Evolutionary conservation across 1,140 invertebrate species (phyloP).

Genomic region (Phenacoccus solenopsis): DNA sequence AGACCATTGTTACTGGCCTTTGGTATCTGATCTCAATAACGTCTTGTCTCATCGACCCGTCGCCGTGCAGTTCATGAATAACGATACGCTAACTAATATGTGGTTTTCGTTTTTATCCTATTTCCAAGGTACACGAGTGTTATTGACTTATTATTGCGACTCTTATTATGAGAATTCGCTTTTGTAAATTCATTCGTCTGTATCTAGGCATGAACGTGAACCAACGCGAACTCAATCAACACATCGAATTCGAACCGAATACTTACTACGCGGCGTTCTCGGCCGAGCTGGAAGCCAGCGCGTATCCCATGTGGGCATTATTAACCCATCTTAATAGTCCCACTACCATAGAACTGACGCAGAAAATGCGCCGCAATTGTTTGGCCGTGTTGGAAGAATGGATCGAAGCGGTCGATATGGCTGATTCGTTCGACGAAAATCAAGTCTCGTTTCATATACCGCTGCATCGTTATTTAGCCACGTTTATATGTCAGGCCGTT

Average conservation of each 20-base stretch:
- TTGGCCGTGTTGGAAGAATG: constrained; percentile 65
- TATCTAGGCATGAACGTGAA: constrained; percentile 86
- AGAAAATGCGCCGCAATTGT: constrained; percentile 58
- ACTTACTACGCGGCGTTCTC: constrained; percentile 95
- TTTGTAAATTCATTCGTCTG: background rate
- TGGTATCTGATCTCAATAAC: constrained; percentile 94
- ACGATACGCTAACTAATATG: constrained; percentile 74
- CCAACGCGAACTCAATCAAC: constrained; percentile 69
- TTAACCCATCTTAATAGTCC: constrained; percentile 70
- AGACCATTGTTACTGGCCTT: constrained; percentile 95
- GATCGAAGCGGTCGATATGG: constrained; percentile 59
- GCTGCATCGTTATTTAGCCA: constrained; percentile 83
- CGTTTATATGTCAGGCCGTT: constrained; percentile 82
- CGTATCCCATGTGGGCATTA: constrained; percentile 93
- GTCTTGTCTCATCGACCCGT: constrained; percentile 86
- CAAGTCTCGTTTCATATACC: constrained; percentile 92
- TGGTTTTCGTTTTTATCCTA: constrained; percentile 89
- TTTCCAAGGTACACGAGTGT: constrained; percentile 69
- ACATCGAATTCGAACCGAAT: constrained; percentile 93
- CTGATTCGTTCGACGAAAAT: constrained; percentile 55
- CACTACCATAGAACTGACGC: constrained; percentile 52
- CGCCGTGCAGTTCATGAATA: constrained; percentile 75
- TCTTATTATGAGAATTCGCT: no score
- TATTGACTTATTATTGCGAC: no score
- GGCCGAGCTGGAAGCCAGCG: constrained; percentile 88